A percentile compares a stretch with the other conserved stretches of the same genome.
Conservation (phyloP, 2,113 vertebrate genomes). For the Hydrochoerus hydrochaeris region DNA sequence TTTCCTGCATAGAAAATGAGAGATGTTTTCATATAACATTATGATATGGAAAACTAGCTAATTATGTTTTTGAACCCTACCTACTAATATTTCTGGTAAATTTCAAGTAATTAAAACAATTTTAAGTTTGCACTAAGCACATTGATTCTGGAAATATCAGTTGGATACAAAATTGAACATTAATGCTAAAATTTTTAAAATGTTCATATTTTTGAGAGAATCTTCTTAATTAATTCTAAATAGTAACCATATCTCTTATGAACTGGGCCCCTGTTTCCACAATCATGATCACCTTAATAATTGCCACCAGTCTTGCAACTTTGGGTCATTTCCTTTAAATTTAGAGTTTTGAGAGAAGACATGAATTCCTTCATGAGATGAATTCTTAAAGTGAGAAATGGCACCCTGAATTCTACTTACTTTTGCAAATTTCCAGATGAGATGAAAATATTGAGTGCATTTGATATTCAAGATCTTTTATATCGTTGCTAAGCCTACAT, state of each 20-base stretch:
- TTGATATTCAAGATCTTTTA: background rate
- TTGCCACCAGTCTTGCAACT: background rate
- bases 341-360: background rate
- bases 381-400: background rate
- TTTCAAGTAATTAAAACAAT: background rate
- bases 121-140: constrained; percentile 5
- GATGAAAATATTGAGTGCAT: background rate
- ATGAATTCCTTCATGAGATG: background rate
- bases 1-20: background rate
- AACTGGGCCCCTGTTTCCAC: background rate
- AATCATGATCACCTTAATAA: background rate
- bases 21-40: background rate
- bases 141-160: background rate
- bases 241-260: background rate
- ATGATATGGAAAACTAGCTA: background rate
- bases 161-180: background rate
- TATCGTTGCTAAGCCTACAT: background rate
- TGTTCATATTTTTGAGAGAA: background rate
- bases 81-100: background rate
- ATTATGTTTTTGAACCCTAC: background rate
- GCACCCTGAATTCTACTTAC: background rate
- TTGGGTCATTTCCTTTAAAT: background rate
- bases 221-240: background rate
- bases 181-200: background rate
- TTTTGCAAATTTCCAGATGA: background rate